Percentiles rank a stretch among this genome's conserved stretches.
These are phyloP conservation scores for Zonitis immaculata DNA, from an alignment of 2,888 invertebrate genomes.

Conservation along the genomic window DNA sequence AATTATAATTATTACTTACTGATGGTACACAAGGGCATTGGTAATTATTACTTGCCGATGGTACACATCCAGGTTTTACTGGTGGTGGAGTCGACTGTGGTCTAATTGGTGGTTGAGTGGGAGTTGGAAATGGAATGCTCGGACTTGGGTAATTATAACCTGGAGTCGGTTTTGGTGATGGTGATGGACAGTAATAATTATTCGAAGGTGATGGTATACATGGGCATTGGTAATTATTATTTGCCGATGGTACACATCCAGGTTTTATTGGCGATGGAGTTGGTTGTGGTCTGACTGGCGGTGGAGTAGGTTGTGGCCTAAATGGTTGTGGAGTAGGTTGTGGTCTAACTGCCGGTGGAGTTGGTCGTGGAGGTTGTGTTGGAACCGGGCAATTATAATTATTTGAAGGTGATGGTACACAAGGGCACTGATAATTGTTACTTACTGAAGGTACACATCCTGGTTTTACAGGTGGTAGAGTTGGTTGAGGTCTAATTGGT, in stretches of 20 bases:
- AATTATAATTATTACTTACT: neutral
- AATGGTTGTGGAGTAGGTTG: neutral
- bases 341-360: no score
- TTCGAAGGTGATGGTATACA: neutral
- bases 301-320: neutral
- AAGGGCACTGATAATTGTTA: neutral
- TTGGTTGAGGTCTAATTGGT: neutral
- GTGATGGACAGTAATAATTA: conserved; percentile 7
- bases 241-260: neutral
- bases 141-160: neutral
- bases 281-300: neutral
- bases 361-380: neutral
- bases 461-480: neutral
- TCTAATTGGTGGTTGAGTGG: neutral
- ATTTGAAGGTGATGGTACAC: neutral
- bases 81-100: neutral
- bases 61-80: conserved; percentile 1
- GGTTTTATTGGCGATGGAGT: neutral
- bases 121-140: neutral
- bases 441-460: neutral
- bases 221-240: conserved; percentile 5
- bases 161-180: conserved; percentile 17
- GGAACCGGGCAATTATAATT: neutral
- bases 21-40: neutral
- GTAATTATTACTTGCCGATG: neutral